Percentiles rank a stretch among this genome's conserved stretches.
These are phyloP conservation scores for Carcharodon carcharias DNA, from an alignment of 2,797 vertebrate genomes.

Conservation along the genomic window DNA sequence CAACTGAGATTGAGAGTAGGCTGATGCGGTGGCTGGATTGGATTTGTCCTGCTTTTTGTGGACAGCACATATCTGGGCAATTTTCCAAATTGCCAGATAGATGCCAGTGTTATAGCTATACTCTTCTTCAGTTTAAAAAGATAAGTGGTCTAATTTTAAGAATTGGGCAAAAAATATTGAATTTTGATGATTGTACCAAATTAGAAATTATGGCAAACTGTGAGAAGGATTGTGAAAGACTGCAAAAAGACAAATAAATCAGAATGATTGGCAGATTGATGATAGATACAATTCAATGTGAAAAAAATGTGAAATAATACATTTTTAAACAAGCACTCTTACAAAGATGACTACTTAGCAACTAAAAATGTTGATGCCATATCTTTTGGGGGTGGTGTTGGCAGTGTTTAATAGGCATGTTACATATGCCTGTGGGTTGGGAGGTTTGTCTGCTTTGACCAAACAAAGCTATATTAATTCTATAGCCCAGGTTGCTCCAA, in stretches of 20 bases:
- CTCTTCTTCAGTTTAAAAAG: not conserved
- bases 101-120: no score
- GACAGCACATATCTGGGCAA: no score
- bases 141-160: not conserved
- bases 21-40: no score
- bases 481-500: not conserved
- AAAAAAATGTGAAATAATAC: not conserved
- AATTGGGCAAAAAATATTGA: not conserved
- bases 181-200: not conserved
- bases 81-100: no score
- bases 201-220: not conserved
- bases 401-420: no score
- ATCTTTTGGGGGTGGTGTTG: not conserved
- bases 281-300: not conserved
- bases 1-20: no score
- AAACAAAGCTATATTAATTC: no score
- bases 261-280: not conserved
- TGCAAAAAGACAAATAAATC: not conserved
- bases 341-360: not conserved
- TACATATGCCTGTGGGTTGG: not conserved
- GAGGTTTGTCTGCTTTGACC: not conserved
- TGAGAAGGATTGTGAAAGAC: not conserved
- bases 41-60: no score
- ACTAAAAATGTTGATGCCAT: not conserved
- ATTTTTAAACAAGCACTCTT: not conserved